Evolutionary conservation across 2,113 vertebrate genomes (phyloP), one percentile per base, ranked within the genome.

Genomic region (Gallinago undulata): DNA sequence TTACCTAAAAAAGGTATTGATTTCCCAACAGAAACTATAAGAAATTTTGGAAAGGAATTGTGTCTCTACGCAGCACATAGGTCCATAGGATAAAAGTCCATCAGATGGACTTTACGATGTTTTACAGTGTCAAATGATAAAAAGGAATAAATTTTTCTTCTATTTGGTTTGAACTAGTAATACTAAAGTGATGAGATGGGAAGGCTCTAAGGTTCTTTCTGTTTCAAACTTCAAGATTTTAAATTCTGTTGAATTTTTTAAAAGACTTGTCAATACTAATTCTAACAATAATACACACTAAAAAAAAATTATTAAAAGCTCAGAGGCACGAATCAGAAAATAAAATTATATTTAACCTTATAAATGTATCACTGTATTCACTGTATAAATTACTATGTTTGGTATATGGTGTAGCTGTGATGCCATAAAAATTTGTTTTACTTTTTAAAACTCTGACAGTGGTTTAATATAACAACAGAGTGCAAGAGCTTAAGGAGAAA

Each of bases 181-280:
- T 64, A n/a, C 19, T 17, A 30, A 91, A 41, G 6, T 12, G 7
- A 13, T 57, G 8, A 27, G 31, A 50, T 24, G 64, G 17, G 15
- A 75, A 79, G 19, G 9, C 12, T n/a, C 0, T 66, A 62, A 74
- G 8, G 57, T 57, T 57, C 3, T 89, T 70, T 41, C 0, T 2
- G 3, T 80, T 89, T 90, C 45, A 92, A 82, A 78, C 13, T 47
- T 8, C 31, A 50, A n/a, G 35, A 21, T 85, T 85, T 85, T 21
- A 53, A 7, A 62, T 4, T 62, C 22, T 10, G 19, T 24, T 53
- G 11, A 84, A 35, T 75, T 75, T 66, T 62, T 3, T 4, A 6
- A 47, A 41, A 6, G 1, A 4, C 45, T 33, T 70, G 15, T 53
- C 17, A 48, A 6, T 78, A 53, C 30, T 24, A 48, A 35, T 53